Conservation (phyloP, 2,113 vertebrate species). For the Phylloscopus trochiloides region DNA sequence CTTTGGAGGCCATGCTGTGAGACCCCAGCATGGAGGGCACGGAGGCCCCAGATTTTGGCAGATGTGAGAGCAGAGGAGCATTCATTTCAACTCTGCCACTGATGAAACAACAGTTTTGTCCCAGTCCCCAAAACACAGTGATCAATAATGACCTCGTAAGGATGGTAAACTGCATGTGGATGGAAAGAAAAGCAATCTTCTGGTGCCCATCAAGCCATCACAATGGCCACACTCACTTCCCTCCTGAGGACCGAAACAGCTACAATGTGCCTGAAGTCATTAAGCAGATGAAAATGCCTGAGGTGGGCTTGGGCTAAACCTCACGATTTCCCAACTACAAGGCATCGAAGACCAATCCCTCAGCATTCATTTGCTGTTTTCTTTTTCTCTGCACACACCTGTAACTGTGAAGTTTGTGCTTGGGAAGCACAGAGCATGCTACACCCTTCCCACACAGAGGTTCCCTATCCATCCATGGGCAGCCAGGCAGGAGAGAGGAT, state of each 20-base stretch:
- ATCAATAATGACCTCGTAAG: background rate
- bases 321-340: conserved; percentile 48
- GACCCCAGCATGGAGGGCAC: background rate
- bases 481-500: background rate
- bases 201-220: conserved; percentile 30
- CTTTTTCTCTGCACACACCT: background rate
- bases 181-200: background rate
- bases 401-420: background rate
- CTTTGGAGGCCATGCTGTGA: background rate
- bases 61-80: background rate
- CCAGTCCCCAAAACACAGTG: background rate
- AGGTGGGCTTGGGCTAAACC: conserved; percentile 53
- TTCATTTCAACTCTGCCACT: background rate
- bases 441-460: background rate
- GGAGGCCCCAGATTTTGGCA: background rate
- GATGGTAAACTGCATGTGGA: background rate
- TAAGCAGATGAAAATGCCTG: conserved; percentile 53
- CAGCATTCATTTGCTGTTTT: background rate
- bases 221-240: conserved; percentile 15
- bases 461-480: accelerated
- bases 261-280: conserved; percentile 49
- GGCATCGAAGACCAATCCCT: conserved; percentile 27
- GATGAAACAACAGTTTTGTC: conserved; percentile 40
- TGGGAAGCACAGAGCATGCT: background rate
- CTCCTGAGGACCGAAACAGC: conserved; percentile 63